phyloP scores from a whole-genome alignment of 2,797 vertebrate species.

The Bothrops alternatus region DNA sequence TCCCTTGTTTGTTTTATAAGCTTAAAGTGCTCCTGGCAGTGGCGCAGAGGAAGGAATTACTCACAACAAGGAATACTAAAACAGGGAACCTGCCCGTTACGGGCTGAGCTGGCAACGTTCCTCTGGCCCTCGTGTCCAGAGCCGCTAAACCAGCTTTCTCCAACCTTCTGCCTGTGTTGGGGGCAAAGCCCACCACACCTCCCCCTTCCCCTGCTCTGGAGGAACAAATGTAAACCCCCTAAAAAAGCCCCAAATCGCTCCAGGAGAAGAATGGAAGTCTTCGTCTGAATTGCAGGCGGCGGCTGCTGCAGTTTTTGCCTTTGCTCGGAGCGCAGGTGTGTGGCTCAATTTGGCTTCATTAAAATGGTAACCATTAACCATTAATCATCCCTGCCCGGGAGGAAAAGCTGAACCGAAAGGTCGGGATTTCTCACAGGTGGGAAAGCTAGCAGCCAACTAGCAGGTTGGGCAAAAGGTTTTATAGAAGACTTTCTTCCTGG shows the following conservation, averaged over 20 bases:
- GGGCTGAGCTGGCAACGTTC: neutral
- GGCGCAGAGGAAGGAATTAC: neutral
- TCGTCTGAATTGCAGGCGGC: too few relatives aligned
- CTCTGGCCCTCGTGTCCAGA: neutral
- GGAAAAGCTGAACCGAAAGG: neutral
- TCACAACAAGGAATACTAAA: neutral
- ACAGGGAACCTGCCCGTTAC: neutral
- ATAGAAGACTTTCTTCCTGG: accelerated
- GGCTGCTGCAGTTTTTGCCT: neutral
- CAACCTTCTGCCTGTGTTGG: neutral
- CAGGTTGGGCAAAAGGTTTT: neutral
- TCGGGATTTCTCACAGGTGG: neutral
- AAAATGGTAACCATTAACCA: neutral
- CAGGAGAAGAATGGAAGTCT: neutral
- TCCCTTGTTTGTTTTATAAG: neutral
- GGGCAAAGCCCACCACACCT: neutral
- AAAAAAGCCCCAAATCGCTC: neutral
- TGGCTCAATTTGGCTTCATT: neutral
- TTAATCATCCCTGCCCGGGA: neutral
- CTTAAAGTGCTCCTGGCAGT: neutral
- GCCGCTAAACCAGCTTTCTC: neutral
- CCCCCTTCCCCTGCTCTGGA: neutral
- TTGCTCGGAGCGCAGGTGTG: neutral
- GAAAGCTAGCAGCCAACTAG: neutral
- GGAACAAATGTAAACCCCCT: neutral